phyloP scores from a whole-genome alignment of 2,797 vertebrate species.

The Rhinatrema bivittatum region DNA sequence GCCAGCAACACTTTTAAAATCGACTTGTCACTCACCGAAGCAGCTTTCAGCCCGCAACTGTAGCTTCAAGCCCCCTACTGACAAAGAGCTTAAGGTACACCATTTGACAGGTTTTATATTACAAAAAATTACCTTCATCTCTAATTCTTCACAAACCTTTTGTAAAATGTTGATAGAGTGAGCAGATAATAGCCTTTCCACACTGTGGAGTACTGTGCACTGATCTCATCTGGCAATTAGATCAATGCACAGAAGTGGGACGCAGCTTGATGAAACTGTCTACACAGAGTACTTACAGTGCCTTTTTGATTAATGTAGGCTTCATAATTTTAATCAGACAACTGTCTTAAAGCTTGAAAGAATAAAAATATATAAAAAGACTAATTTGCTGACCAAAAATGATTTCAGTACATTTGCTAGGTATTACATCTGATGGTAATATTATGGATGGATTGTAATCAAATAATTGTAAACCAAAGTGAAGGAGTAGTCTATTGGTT shows the following conservation, averaged over 20 bases:
- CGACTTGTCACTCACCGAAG: too few relatives aligned
- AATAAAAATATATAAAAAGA: too few relatives aligned
- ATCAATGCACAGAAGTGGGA: slow-evolving; percentile 54
- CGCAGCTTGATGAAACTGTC: slow-evolving; percentile 46
- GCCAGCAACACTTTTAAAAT: too few relatives aligned
- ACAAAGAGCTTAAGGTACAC: too few relatives aligned
- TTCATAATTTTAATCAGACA: slow-evolving; percentile 51
- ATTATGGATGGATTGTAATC: too few relatives aligned
- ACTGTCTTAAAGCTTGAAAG: slow-evolving; percentile 30
- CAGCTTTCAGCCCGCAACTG: too few relatives aligned
- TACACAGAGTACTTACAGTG: slow-evolving; percentile 33
- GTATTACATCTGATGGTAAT: too few relatives aligned
- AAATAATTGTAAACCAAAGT: too few relatives aligned
- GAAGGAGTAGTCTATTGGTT: too few relatives aligned
- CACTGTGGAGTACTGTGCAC: slow-evolving; percentile 42
- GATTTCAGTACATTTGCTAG: too few relatives aligned
- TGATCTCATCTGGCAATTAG: slow-evolving; percentile 57
- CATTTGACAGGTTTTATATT: slow-evolving; percentile 19
- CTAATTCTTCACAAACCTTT: slow-evolving; percentile 48
- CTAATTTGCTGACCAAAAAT: too few relatives aligned
- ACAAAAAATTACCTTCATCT: slow-evolving; percentile 33
- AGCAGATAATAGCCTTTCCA: slow-evolving; percentile 48
- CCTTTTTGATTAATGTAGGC: slow-evolving; percentile 45
- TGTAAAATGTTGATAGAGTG: slow-evolving; percentile 42
- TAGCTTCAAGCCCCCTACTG: too few relatives aligned